Percentiles rank a stretch among this genome's conserved stretches.
phyloP scores from a whole-genome alignment of 2,888 invertebrate genomes.

The Prosopocoilus inquinatus region DNA sequence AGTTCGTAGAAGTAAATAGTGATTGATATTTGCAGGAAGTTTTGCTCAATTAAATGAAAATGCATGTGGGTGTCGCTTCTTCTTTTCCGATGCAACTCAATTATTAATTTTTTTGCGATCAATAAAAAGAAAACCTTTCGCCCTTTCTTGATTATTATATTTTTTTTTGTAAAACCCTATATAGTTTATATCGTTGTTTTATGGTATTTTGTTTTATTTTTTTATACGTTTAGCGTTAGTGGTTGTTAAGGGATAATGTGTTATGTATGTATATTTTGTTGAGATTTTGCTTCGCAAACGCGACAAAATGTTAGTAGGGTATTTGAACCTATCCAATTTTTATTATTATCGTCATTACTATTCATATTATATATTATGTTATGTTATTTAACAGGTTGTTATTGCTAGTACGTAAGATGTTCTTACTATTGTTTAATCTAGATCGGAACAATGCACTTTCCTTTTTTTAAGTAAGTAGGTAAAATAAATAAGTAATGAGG shows the following conservation, averaged over 20 bases:
- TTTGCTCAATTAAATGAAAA: no score
- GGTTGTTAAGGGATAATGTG: constrained; percentile 14
- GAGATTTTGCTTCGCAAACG: constrained; percentile 30
- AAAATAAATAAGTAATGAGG: neutral
- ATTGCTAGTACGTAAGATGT: constrained; percentile 26
- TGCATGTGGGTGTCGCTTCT: no score
- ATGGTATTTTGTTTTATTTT: constrained; percentile 17
- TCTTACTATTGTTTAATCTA: constrained; percentile 23
- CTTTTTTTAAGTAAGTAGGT: no score
- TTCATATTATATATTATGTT: constrained; percentile 15
- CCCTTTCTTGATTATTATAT: no score
- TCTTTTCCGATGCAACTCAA: no score
- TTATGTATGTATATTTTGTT: constrained; percentile 21
- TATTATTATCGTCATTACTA: constrained; percentile 7
- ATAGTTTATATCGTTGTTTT: constrained; percentile 15
- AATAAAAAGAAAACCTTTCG: no score
- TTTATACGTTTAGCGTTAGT: constrained; percentile 21
- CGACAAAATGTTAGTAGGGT: constrained; percentile 20
- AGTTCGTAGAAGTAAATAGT: no score
- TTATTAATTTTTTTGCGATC: no score
- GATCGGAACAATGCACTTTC: neutral
- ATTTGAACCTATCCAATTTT: constrained; percentile 10
- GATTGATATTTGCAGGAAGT: no score
- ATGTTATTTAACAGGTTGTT: constrained; percentile 24
- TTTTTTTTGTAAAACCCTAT: neutral